Evolutionary conservation across 2,888 invertebrate species (phyloP).

Genomic region (Marronus borbonicus): DNA sequence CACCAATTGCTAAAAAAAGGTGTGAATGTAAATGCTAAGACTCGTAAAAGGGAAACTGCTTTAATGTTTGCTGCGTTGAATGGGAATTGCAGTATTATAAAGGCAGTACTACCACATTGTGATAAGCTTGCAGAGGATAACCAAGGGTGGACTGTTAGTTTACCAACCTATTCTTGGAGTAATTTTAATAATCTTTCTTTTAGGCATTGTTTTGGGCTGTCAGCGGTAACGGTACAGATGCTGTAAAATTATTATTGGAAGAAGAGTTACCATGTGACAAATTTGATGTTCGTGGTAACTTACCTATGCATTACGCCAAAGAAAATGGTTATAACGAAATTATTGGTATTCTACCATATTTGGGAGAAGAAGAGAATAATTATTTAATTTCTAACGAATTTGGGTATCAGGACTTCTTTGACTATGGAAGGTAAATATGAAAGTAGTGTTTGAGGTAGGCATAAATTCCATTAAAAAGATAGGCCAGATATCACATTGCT

Average conservation of each 20-base stretch:
- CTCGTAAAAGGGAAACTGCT: conserved; percentile 76
- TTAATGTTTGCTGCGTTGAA: conserved; percentile 77
- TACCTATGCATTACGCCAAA: conserved; percentile 73
- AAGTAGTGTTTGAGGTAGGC: too few species aligned
- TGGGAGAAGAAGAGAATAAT: conserved; percentile 55
- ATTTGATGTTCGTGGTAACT: conserved; percentile 72
- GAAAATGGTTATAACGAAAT: conserved; percentile 72
- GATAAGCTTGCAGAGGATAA: conserved; percentile 75
- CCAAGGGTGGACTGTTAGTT: conserved; percentile 77
- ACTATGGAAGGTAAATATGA: conserved; percentile 42
- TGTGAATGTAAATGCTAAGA: conserved; percentile 73
- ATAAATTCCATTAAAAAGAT: too few species aligned
- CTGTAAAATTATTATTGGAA: conserved; percentile 73
- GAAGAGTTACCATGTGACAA: conserved; percentile 72
- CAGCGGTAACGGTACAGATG: conserved; percentile 73
- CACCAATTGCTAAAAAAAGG: conserved; percentile 72
- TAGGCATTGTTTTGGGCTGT: conserved; percentile 79
- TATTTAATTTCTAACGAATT: conserved; percentile 13
- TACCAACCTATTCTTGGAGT: neutral
- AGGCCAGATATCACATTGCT: too few species aligned
- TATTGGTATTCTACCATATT: conserved; percentile 69
- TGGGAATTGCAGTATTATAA: conserved; percentile 73
- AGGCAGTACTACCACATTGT: conserved; percentile 72
- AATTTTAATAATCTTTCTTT: conserved; percentile 55
- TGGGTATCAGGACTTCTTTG: conserved; percentile 53